Percentiles rank a stretch among this genome's conserved stretches.
Conservation (phyloP, 2,113 vertebrate genomes). For the Xiphophorus couchianus region DNA sequence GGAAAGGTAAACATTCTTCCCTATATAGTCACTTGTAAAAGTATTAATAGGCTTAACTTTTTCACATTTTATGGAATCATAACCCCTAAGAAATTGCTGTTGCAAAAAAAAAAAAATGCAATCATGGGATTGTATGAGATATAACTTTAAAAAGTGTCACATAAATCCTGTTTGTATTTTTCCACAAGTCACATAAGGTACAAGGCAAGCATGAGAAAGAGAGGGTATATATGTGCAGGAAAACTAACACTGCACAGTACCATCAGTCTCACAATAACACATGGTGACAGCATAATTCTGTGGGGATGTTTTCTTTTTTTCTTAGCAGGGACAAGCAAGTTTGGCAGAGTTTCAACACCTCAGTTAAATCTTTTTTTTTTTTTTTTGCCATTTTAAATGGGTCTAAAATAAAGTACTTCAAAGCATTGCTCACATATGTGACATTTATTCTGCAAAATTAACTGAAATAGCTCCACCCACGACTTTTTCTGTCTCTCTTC, state of each 20-base stretch:
- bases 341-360: background rate
- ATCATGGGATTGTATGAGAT: background rate
- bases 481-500: too few species aligned
- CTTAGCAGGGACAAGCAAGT: background rate
- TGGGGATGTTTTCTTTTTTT: too few species aligned
- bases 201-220: background rate
- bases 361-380: too few species aligned
- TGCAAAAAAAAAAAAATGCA: background rate
- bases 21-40: background rate
- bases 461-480: too few species aligned
- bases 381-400: too few species aligned
- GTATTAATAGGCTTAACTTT: background rate
- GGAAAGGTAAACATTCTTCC: slow-evolving; percentile 9
- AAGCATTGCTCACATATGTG: too few species aligned
- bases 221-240: too few species aligned
- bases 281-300: background rate
- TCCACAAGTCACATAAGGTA: background rate
- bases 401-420: too few species aligned
- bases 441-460: too few species aligned
- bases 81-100: background rate
- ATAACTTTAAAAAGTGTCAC: background rate
- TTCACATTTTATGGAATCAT: background rate
- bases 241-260: background rate
- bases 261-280: background rate
- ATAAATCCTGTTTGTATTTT: background rate